Base-by-base conservation (phyloP, 2,797 vertebrate genomes). In the Semotilus atromaculatus region DNA sequence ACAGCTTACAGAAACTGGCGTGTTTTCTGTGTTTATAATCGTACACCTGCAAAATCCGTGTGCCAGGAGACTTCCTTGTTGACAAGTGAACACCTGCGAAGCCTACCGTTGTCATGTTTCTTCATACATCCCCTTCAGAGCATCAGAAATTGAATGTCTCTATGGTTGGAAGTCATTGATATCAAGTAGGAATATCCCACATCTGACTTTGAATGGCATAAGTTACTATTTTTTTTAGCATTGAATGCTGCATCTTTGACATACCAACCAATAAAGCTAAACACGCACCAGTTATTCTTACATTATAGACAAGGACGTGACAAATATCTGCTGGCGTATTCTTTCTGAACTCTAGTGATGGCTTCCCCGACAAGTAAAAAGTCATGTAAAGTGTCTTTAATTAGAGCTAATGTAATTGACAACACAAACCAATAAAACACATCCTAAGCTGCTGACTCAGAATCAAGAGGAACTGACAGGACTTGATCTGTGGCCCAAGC, bases 381-480 rank as follows among this genome's bases (percentile, higher is more conserved):
- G 81, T 64, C 82, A 85, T 88, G 89, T 89, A 86, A 91, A 92
- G 64, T 67, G 74, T 58, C 82, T 80, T 87, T 72, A 45, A 90
- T 81, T 90, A 88, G 89, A 89, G 84, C 76, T 80, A n/a, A 67
- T 88, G 79, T 89, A 81, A 91, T 87, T 31, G 78, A 73, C 85
- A 68, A 81, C 48, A 60, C 86, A 87, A 90, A 87, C 86, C 84
- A 84, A 88, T 90, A 88, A 90, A 89, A 86, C 75, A 86, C 45
- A 80, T 85, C 45, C 81, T 83, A 81, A 87, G 26, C 38, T 53
- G 76, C 79, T 86, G 80, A 86, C 76, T 58, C 60, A 36, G 26
- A 48, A 21, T 38, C 34, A n/a, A 68, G 51, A 4, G 21, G 5
- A 38, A 11, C 48, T n/a, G 43, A 83, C 11, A 21, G 38, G 40